A percentile compares a stretch with the other conserved stretches of the same genome.
Evolutionary conservation across 1,140 invertebrate genomes (phyloP).

Genomic region (Archivesica marissinica): DNA sequence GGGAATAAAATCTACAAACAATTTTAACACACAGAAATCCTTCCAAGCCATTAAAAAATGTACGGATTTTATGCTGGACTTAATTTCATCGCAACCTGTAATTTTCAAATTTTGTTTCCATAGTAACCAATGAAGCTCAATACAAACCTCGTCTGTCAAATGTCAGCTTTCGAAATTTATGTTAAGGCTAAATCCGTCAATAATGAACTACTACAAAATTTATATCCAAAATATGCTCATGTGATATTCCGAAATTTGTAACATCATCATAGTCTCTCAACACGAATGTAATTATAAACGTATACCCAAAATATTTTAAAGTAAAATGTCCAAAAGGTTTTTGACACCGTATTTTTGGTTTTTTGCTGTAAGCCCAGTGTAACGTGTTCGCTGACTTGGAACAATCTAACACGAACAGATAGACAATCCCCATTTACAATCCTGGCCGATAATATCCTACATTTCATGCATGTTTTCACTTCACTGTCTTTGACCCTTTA

Average conservation of each 20-base stretch:
- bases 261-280: too few relatives aligned
- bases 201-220: slow-evolving; percentile 16
- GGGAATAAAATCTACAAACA: too few relatives aligned
- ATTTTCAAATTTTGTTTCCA: slow-evolving; percentile 47
- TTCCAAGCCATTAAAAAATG: too few relatives aligned
- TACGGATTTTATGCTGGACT: slow-evolving; percentile 2
- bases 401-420: slow-evolving; percentile 3
- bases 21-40: too few relatives aligned
- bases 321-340: not conserved
- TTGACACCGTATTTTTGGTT: not conserved
- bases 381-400: slow-evolving; percentile 7
- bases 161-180: slow-evolving; percentile 49
- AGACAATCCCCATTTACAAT: slow-evolving; percentile 38
- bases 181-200: slow-evolving; percentile 16
- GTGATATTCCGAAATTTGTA: not conserved
- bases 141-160: slow-evolving; percentile 46
- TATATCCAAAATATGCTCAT: slow-evolving; percentile 20
- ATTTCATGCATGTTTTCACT: slow-evolving; percentile 45
- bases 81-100: slow-evolving; percentile 14
- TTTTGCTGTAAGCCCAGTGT: not conserved
- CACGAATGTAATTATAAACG: too few relatives aligned
- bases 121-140: slow-evolving; percentile 9
- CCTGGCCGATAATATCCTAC: not conserved
- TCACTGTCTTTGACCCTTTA: slow-evolving; percentile 11
- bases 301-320: not conserved